Evolutionary conservation across 2,888 invertebrate species (phyloP).

Genomic region (Cephonodes hylas): DNA sequence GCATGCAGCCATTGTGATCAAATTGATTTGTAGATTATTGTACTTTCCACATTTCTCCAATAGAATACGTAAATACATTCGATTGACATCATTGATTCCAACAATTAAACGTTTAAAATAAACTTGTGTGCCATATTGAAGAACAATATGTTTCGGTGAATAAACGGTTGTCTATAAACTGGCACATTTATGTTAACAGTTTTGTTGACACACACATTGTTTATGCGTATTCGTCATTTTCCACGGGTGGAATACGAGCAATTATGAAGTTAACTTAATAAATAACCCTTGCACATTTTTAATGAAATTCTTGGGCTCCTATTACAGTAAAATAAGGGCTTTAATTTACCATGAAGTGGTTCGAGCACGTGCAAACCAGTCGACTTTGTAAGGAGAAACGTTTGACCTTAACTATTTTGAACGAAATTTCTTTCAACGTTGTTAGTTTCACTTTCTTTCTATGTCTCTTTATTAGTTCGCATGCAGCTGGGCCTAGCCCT

Average conservation of each 20-base stretch:
- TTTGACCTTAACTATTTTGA: background rate
- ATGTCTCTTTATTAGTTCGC: too few species aligned
- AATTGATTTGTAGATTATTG: constrained; percentile 21
- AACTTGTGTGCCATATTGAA: too few species aligned
- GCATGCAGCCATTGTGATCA: constrained; percentile 21
- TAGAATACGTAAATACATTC: too few species aligned
- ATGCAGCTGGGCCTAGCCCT: too few species aligned
- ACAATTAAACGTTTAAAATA: too few species aligned
- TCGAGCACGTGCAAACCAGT: constrained; percentile 46
- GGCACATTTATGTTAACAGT: too few species aligned
- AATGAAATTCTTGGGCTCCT: constrained; percentile 18
- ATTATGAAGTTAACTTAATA: background rate
- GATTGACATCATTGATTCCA: too few species aligned
- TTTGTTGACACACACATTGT: too few species aligned
- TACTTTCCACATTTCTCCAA: background rate
- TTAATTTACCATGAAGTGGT: constrained; percentile 49
- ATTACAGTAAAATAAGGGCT: constrained; percentile 33
- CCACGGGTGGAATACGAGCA: too few species aligned
- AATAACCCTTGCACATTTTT: background rate
- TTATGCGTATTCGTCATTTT: too few species aligned
- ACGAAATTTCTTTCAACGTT: background rate
- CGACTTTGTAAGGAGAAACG: constrained; percentile 15
- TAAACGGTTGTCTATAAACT: too few species aligned
- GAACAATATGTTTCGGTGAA: too few species aligned
- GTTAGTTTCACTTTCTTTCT: background rate